A percentile compares a stretch with the other conserved stretches of the same genome.
These are phyloP conservation scores for Cosmia trapezina DNA, from an alignment of 2,888 invertebrate species.

Conservation along the genomic window DNA sequence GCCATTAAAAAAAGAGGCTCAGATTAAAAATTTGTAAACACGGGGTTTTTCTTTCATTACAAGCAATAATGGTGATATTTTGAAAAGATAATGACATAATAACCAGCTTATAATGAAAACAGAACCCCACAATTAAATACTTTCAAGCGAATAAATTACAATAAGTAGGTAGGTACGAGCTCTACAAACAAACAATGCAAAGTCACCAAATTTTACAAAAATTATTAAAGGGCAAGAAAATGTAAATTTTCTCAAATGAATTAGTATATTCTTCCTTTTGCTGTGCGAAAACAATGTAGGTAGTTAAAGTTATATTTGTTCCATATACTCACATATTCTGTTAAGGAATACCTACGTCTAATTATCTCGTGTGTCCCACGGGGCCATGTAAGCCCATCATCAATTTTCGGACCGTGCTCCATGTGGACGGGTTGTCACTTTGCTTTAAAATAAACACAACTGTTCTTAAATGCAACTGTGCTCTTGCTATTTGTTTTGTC, in stretches of 20 bases:
- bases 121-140: conserved; percentile 39
- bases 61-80: conserved; percentile 16
- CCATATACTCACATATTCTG: conserved; percentile 15
- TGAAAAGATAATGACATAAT: conserved; percentile 45
- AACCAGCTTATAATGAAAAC: conserved; percentile 40
- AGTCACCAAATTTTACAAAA: conserved; percentile 52
- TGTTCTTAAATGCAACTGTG: conserved; percentile 58
- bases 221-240: conserved; percentile 42
- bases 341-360: conserved; percentile 28
- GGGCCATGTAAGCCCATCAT: conserved; percentile 61
- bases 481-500: conserved; percentile 47
- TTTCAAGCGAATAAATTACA: conserved; percentile 54
- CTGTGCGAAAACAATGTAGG: conserved; percentile 37
- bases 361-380: conserved; percentile 45
- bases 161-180: conserved; percentile 39
- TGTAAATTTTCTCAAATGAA: conserved; percentile 42
- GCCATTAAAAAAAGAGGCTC: conserved; percentile 19
- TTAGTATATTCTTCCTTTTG: conserved; percentile 42
- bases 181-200: conserved; percentile 59
- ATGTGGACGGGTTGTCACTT: conserved; percentile 69
- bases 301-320: conserved; percentile 26
- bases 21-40: conserved; percentile 16
- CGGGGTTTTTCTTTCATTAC: conserved; percentile 6
- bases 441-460: conserved; percentile 70
- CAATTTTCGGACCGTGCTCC: conserved; percentile 70